Percentiles rank a stretch among this genome's conserved stretches.
Conservation (phyloP, 2,797 vertebrate species). For the Cyprinodon diabolis region DNA sequence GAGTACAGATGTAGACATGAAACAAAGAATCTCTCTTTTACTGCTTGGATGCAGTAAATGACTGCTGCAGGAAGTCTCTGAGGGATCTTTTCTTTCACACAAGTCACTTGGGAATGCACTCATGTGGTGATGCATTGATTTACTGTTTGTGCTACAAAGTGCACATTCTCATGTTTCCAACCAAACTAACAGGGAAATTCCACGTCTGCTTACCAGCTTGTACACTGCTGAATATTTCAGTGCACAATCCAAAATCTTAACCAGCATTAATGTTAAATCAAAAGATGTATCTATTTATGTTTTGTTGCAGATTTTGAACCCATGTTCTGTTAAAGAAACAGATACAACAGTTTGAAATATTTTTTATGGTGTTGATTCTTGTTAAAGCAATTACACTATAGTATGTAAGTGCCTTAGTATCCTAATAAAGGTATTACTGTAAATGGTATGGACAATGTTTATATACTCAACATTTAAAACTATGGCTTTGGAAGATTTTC, state of each 20-base stretch:
- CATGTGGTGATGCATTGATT: neutral
- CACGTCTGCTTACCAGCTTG: neutral
- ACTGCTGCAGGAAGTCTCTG: slow-evolving; percentile 25
- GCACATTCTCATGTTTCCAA: neutral
- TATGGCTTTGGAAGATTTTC: neutral
- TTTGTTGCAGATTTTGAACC: neutral
- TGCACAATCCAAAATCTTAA: neutral
- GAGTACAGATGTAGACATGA: slow-evolving; percentile 49
- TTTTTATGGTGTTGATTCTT: too few species aligned
- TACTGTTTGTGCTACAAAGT: slow-evolving; percentile 12
- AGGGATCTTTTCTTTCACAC: slow-evolving; percentile 5
- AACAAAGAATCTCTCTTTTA: slow-evolving; percentile 9
- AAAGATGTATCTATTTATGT: neutral
- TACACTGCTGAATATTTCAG: neutral
- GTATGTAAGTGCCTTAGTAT: too few species aligned
- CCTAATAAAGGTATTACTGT: neutral
- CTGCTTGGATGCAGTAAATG: slow-evolving; percentile 12
- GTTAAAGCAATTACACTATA: too few species aligned
- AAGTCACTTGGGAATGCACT: slow-evolving; percentile 1
- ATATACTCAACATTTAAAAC: neutral
- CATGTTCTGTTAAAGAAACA: neutral
- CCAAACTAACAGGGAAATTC: slow-evolving; percentile 7
- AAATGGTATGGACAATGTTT: neutral
- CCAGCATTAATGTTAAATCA: neutral
- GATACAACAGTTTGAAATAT: neutral